Base-by-base conservation (phyloP, 2,113 vertebrate species). In the Indri indri region DNA sequence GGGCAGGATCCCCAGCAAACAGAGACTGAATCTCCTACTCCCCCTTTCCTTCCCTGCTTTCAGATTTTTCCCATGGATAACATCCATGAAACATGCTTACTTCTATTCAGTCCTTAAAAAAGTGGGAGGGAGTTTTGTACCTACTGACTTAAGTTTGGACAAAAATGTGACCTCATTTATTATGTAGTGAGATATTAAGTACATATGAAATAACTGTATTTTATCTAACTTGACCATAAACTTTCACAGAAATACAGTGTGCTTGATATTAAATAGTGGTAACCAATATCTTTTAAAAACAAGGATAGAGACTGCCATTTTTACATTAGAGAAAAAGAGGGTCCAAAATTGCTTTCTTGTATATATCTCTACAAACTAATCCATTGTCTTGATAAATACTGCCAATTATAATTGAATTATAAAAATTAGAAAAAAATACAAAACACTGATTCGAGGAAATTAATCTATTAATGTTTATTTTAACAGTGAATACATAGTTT, bases 361-460 rank as follows among this genome's bases (percentile, higher is more conserved):
- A 68, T 54, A 8, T 40, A 65, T 50, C 12, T 88, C 52, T 77
- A 81, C 40, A 91, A 82, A 91, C 73, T 37, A 12, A 1, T 90
- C 96, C 59, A 57, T 32, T 77, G 25, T 95, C 20, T 70, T 96
- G 54, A 91, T 81, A 84, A 88, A 86, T 93, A 76, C 37, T 61
- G 68, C 47, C 80, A 87, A 79, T 80, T 84, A 90, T 80, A 68
- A 74, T 32, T 63, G 27, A 94, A 83, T 89, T 79, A 47, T 37
- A 86, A 63, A 91, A 93, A 32, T 71, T 73, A 85, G 81, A 86
- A 42, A 52, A 91, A 92, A 97, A 88, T 40, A 45, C 6, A 74
- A 95, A 92, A 76, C 77, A 85, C 8, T 89, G 22, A 84, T 20
- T 10, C 32, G 88, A 80, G 71, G n/a, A 95, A 27, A 70, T 94